Conservation (phyloP, 2,888 invertebrate species). For the Cynaeus angustus region DNA sequence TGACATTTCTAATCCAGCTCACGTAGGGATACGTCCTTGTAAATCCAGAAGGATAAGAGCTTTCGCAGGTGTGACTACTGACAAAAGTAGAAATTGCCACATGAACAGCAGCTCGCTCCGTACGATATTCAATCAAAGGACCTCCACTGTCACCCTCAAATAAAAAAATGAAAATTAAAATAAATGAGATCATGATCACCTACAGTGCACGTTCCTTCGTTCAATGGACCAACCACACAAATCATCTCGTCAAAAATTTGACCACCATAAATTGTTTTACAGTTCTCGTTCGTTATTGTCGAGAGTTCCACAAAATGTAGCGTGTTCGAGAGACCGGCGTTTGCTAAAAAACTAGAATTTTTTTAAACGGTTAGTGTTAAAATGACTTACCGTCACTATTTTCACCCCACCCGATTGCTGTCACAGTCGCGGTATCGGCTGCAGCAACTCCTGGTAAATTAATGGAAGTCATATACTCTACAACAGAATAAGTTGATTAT, state of each 20-base stretch:
- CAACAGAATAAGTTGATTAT: background rate
- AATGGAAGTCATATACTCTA: conserved; percentile 8
- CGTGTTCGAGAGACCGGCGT: background rate
- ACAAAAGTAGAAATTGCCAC: conserved; percentile 29
- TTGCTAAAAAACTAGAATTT: background rate
- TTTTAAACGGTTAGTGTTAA: too few relatives aligned
- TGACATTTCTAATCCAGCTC: conserved; percentile 28
- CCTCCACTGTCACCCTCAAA: conserved; percentile 37
- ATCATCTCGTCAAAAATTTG: conserved; percentile 5
- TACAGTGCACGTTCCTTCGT: conserved; percentile 1
- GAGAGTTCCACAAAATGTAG: background rate
- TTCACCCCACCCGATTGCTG: conserved; percentile 24
- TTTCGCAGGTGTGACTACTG: conserved; percentile 28
- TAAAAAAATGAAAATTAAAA: too few relatives aligned
- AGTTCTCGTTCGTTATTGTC: background rate
- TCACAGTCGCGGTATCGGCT: background rate
- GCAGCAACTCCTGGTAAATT: background rate
- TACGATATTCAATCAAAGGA: conserved; percentile 27
- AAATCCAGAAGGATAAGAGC: conserved; percentile 26
- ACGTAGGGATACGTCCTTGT: conserved; percentile 31
- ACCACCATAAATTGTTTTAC: background rate
- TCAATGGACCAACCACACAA: background rate
- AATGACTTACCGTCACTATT: conserved; percentile 22
- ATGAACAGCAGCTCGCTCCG: conserved; percentile 24
- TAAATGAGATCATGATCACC: too few relatives aligned